Evolutionary conservation across 2,113 vertebrate species (phyloP), one percentile per base, ranked within the genome.

Genomic region (Seriola aureovittata): DNA sequence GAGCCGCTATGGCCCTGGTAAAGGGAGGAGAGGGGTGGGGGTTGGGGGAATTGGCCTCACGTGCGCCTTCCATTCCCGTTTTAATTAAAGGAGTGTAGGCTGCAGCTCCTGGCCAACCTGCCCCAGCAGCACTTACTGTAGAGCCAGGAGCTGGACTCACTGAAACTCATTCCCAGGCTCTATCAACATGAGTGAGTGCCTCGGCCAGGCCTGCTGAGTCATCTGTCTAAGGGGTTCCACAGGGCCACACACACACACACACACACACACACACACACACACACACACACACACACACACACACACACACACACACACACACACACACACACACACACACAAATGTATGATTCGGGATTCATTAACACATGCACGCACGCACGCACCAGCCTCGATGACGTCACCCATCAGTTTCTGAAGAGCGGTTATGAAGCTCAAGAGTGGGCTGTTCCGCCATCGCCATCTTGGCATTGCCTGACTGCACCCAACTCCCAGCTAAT

Each of bases 31-130:
- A 38, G 25, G 4, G 29, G 5, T 11, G 38, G 68, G 80, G 69
- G 75, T 38, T 70, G 71, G 75, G 29, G 62, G 64, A 79, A 70
- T 46, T 82, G 75, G 83, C 50, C 66, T 84, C 75, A 69, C 42
- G 25, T 81, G 88, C 3, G 3, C 77, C 69, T 76, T 86, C 71
- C 42, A 71, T 77, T 58, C 55, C 65, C 19, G 14, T 10, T 74
- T 92, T 93, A 89, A 93, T 93, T 93, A 92, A 91, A 89, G 90
- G 62, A 88, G 76, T 85, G 88, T 78, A 79, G 78, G 64, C 29
- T 80, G 75, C 62, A 83, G 74, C 71, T 83, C 72, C 44, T 25
- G 40, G 66, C 76, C 88, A 85, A 87, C 67, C 75, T 85, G 71
- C 75, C 64, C 79, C 74, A 86, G 65, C 84, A 86, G 78, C 76